Evolutionary conservation across 2,888 invertebrate species (phyloP), one percentile per base, ranked within the genome.

Genomic region (Agonopterix arenella): DNA sequence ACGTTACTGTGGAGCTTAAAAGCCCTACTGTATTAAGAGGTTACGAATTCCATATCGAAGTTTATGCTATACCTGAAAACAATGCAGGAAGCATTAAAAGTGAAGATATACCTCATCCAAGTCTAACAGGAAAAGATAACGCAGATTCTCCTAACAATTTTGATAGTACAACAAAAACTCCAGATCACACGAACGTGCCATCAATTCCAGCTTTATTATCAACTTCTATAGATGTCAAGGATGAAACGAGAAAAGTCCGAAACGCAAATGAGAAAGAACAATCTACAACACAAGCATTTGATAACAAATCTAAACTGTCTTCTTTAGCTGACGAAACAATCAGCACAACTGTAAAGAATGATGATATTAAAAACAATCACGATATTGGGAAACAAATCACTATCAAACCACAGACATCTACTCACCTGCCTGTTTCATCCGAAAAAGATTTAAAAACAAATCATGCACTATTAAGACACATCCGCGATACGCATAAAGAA

Each of bases 11-110:
- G 8, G 76, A 84, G 59, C 58, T 89, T 1, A 79, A 83, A 58
- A 84, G 88, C 43, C 88, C 88, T 0, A 73, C 84, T 8, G 69
- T 76, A 1, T 69, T 88, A 36, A 68, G 85, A 59, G 88, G 88
- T 47, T 80, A 73, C 47, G 71, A 78, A 18, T 88, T 86, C 55
- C 69, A 71, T 28, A 62, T 88, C 1, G 66, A 80, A 64, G 80
- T 80, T 0, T 86, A 70, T 47, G 68, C 76, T 5, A 53, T 57
- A 4, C 58, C 70, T 2, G 61, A 63, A 16, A 58, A 46, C 13
- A 44, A 46, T 36, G 36, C 46, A 52, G 11, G 13, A 36, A 10
- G 11, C 16, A 18, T 28, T 28, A 5, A 48, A 36, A 28, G 37
- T 28, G 2, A 44, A 11, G 42, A 45, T 10, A 38, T 41, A 10